Evolutionary conservation across 2,797 vertebrate genomes (phyloP).

Genomic region (Parauchenoglanis ngamensis): DNA sequence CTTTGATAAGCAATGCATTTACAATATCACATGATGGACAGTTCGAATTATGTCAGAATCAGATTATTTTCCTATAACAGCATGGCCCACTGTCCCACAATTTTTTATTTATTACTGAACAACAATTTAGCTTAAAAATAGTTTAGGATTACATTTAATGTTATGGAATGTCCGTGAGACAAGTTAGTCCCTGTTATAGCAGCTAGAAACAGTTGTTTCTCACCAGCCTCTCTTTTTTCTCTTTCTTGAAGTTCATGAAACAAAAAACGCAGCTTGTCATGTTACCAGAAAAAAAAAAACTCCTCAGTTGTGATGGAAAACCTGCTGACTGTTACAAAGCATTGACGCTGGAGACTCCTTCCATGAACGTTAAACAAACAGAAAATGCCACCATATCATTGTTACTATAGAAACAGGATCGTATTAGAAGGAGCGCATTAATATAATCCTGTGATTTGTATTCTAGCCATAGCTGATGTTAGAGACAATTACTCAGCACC

Average conservation of each 20-base stretch:
- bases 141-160: background rate
- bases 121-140: background rate
- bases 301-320: background rate
- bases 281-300: background rate
- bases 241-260: too few relatives aligned
- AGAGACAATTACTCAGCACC: background rate
- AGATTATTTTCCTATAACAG: background rate
- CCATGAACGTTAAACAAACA: background rate
- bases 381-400: background rate
- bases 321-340: background rate
- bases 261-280: too few relatives aligned
- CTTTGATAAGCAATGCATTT: background rate
- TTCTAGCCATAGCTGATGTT: background rate
- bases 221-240: too few relatives aligned
- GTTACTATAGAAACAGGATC: background rate
- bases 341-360: conserved; percentile 5
- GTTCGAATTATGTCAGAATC: background rate
- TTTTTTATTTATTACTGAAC: background rate
- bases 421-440: background rate
- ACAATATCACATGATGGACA: background rate
- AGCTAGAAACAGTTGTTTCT: background rate
- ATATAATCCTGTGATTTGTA: background rate
- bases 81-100: too few relatives aligned
- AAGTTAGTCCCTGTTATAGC: background rate
- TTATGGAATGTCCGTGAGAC: background rate